A percentile compares a stretch with the other conserved stretches of the same genome.
Conservation (phyloP, 2,888 invertebrate species). For the Boloria euphrosyne region DNA sequence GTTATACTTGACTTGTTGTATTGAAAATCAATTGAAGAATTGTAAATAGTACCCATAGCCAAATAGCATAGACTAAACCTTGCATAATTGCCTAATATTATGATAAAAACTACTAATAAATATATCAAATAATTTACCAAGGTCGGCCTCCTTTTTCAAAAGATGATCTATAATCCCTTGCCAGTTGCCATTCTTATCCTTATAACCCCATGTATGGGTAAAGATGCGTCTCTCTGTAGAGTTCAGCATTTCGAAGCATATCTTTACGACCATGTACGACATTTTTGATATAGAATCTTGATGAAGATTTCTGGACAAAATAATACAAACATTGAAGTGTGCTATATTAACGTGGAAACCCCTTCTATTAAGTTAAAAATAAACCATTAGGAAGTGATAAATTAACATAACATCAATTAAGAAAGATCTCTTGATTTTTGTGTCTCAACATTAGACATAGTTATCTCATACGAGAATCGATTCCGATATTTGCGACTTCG, state of each 20-base stretch:
- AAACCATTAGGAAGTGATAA: too few relatives aligned
- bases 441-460: background rate
- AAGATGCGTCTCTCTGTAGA: slow-evolving; percentile 61
- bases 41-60: too few relatives aligned
- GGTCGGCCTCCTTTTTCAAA: slow-evolving; percentile 66
- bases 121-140: slow-evolving; percentile 52
- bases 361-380: too few relatives aligned
- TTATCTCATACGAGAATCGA: background rate
- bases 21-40: too few relatives aligned
- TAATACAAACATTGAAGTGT: background rate
- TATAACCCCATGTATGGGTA: slow-evolving; percentile 72
- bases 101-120: background rate
- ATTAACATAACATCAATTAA: too few relatives aligned
- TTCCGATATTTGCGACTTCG: too few relatives aligned
- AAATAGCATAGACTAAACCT: too few relatives aligned
- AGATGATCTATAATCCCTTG: slow-evolving; percentile 66
- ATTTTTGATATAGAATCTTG: slow-evolving; percentile 74
- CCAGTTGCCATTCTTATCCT: slow-evolving; percentile 71
- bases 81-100: background rate
- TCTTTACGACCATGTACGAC: slow-evolving; percentile 65
- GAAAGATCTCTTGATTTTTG: too few relatives aligned
- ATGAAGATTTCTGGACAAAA: slow-evolving; percentile 57
- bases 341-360: too few relatives aligned
- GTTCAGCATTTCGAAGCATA: slow-evolving; percentile 75
- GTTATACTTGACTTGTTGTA: background rate